Evolutionary conservation across 1,140 invertebrate genomes (phyloP).

Genomic region (Drosophila sucinea): DNA sequence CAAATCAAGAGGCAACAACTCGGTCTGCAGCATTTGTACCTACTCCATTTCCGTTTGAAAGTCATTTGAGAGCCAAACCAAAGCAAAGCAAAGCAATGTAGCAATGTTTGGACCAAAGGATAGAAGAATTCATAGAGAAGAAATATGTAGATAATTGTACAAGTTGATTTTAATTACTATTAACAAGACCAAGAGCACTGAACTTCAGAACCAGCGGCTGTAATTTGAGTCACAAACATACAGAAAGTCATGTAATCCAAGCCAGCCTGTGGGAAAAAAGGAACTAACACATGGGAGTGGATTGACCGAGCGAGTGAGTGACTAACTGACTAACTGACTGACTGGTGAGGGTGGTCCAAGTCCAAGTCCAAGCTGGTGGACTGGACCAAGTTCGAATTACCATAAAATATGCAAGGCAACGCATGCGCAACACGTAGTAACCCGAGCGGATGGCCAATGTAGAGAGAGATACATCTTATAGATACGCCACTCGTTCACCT

Average conservation of each 20-base stretch:
- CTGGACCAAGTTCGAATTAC: slow-evolving; percentile 65
- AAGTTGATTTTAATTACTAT: slow-evolving; percentile 62
- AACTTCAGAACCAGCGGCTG: slow-evolving; percentile 55
- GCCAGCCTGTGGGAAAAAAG: slow-evolving; percentile 53
- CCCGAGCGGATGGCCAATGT: slow-evolving; percentile 44
- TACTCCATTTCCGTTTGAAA: slow-evolving; percentile 58
- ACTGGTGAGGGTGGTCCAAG: slow-evolving; percentile 15
- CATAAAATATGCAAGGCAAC: slow-evolving; percentile 73
- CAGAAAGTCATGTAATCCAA: slow-evolving; percentile 54
- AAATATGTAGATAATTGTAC: slow-evolving; percentile 37
- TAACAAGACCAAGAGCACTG: slow-evolving; percentile 50
- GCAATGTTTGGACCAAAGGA: background rate
- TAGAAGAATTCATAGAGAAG: slow-evolving; percentile 15
- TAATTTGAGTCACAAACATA: slow-evolving; percentile 53
- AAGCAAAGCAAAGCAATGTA: slow-evolving; percentile 13
- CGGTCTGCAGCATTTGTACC: slow-evolving; percentile 8
- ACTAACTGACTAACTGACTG: background rate
- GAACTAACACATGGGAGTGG: slow-evolving; percentile 31
- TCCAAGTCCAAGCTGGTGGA: slow-evolving; percentile 35
- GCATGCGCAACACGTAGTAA: slow-evolving; percentile 72
- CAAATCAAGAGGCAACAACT: slow-evolving; percentile 50
- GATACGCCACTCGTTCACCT: slow-evolving; percentile 65
- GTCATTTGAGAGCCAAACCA: slow-evolving; percentile 9
- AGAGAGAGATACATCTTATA: slow-evolving; percentile 46
- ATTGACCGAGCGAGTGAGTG: background rate